Percentiles rank a stretch among this genome's conserved stretches.
Conservation (phyloP, 2,113 vertebrate species). For the Aviceda subcristata region DNA sequence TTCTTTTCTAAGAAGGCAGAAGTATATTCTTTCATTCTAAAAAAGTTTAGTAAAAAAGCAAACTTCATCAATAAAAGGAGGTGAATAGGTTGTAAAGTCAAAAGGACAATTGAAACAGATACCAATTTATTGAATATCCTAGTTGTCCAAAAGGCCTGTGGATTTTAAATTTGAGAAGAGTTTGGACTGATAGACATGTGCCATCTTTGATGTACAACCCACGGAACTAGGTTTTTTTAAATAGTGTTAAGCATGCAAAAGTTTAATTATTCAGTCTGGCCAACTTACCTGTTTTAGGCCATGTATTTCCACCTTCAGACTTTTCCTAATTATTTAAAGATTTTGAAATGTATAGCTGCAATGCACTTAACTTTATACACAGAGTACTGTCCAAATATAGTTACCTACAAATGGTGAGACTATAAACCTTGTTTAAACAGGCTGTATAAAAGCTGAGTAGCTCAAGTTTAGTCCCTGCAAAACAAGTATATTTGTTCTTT, state of each 20-base stretch:
- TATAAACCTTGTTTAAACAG: not conserved
- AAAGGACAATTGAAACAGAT: not conserved
- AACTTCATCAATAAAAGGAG: not conserved
- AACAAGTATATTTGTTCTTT: not conserved
- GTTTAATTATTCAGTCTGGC: not conserved
- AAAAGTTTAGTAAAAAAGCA: not conserved
- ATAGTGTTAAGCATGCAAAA: not conserved
- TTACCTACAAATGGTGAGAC: not conserved
- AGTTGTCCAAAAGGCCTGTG: not conserved
- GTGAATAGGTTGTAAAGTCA: not conserved
- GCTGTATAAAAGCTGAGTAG: not conserved
- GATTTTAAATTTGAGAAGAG: not conserved
- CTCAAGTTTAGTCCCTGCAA: not conserved
- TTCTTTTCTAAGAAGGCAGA: not conserved
- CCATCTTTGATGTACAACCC: not conserved
- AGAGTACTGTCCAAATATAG: not conserved
- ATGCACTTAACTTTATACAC: not conserved
- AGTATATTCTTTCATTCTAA: not conserved
- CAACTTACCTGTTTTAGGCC: not conserved
- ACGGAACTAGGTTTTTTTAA: not conserved
- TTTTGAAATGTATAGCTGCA: not conserved
- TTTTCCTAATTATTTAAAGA: not conserved
- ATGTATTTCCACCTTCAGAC: not conserved
- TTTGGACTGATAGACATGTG: accelerated
- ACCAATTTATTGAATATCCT: not conserved